Percentiles rank a stretch among this genome's conserved stretches.
Conservation (phyloP, 2,113 vertebrate species). For the Etheostoma cragini region DNA sequence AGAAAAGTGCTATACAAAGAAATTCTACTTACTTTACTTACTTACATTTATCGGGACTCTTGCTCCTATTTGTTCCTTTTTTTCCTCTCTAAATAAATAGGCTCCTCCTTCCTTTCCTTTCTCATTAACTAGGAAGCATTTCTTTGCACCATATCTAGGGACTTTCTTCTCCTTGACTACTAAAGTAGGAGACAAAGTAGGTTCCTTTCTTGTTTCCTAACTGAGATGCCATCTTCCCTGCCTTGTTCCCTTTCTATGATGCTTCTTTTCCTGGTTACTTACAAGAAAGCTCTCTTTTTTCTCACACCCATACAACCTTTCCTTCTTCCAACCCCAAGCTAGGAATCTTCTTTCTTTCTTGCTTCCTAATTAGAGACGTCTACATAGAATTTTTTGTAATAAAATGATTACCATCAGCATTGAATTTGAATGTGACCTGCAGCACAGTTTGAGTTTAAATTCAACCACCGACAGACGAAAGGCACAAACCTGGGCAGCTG, state of each 20-base stretch:
- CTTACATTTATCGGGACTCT: background rate
- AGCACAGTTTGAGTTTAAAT: background rate
- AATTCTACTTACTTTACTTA: no score
- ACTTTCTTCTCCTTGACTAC: background rate
- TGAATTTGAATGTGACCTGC: background rate
- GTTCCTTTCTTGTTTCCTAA: background rate
- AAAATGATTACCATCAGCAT: no score
- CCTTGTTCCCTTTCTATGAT: background rate
- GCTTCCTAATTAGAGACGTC: no score
- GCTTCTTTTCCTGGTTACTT: background rate
- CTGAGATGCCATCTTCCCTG: no score
- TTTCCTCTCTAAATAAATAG: background rate
- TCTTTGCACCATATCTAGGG: background rate
- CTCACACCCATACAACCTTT: no score
- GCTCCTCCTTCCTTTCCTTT: background rate
- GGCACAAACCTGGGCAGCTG: conserved; percentile 89
- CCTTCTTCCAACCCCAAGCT: no score
- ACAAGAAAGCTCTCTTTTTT: no score
- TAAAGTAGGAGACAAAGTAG: background rate
- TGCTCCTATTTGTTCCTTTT: background rate
- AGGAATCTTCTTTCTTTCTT: background rate
- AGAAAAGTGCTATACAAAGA: no score
- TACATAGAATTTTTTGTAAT: background rate
- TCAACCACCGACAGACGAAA: background rate
- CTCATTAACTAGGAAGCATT: background rate